Evolutionary conservation across 1,140 invertebrate genomes (phyloP), one percentile per base, ranked within the genome.

Genomic region (Rhopalosiphum padi): DNA sequence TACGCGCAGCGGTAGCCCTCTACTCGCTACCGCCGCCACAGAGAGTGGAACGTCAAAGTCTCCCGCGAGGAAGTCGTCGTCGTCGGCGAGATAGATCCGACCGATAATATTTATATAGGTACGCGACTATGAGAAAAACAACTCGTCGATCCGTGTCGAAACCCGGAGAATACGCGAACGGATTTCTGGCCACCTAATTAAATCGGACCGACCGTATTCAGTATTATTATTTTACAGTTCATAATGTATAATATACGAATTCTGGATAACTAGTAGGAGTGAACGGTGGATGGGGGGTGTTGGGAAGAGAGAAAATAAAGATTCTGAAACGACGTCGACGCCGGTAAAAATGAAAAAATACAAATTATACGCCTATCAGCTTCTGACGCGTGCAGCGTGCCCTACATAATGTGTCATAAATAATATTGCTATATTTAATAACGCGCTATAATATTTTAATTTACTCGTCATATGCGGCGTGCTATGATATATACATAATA

Each of bases 61-160:
- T 90, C 51, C 88, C 88, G 88, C 53, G 88, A 90, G 35, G 51
- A 55, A 90, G 88, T 90, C 88, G 53, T 22, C 88, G 53, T 22
- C 87, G n/a, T 30, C n/a, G 46, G n/a, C 46, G 87, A 89, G 87
- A 86, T 25, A 46, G 41, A 46, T 35, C 30, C 82, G 86, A 22
- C 82, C 85, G 85, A 87, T 85, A 85, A 82, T 41, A 85, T 21
- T n/a, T 30, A 35, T 21, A n/a, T 15, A 30, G 9, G 25, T 46
- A 30, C 85, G 85, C 43, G 86, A 35, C 30, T n/a, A 48, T 23
- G 85, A 88, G 18, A 88, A 88, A 48, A 51, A 89, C 53, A 23
- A 41, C 87, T 89, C 87, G 46, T 89, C 51, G 86, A 87, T 46
- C 85, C 3, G 87, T 30, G 87, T n/a, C 46, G n/a, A 51, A 35